These are phyloP conservation scores for Notodonta ziczac DNA, from an alignment of 2,888 invertebrate genomes.

Conservation along the genomic window DNA sequence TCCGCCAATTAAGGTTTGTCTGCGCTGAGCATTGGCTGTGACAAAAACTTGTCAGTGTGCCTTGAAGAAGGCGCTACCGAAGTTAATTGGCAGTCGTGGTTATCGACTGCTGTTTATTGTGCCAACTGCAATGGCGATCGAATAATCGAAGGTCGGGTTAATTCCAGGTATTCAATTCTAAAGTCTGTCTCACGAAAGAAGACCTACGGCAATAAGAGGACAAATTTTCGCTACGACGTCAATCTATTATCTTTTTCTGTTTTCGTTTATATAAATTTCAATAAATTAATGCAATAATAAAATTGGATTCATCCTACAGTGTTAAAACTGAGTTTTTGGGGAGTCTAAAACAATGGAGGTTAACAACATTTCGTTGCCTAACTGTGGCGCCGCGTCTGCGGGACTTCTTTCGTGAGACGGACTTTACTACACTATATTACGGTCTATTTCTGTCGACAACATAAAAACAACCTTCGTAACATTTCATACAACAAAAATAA, in stretches of 20 bases:
- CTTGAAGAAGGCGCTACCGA: constrained; percentile 76
- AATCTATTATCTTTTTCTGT: too few relatives aligned
- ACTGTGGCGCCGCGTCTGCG: too few relatives aligned
- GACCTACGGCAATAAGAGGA: too few relatives aligned
- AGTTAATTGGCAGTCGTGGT: constrained; percentile 76
- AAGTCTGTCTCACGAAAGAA: too few relatives aligned
- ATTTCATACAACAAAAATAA: constrained; percentile 45
- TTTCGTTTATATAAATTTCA: too few relatives aligned
- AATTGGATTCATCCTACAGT: too few relatives aligned
- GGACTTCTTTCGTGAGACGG: too few relatives aligned
- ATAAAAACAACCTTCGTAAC: constrained; percentile 55
- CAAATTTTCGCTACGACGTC: too few relatives aligned
- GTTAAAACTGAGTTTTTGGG: too few relatives aligned
- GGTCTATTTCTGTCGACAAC: constrained; percentile 59
- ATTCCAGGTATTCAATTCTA: constrained; percentile 30
- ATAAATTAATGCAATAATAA: too few relatives aligned
- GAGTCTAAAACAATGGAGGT: too few relatives aligned
- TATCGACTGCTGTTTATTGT: constrained; percentile 69
- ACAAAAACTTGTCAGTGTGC: constrained; percentile 75
- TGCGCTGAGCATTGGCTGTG: constrained; percentile 48
- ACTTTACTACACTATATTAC: constrained; percentile 32
- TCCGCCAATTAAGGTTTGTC: constrained; percentile 75
- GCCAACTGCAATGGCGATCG: constrained; percentile 53
- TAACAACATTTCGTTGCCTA: too few relatives aligned
- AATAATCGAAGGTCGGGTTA: constrained; percentile 66